Percentiles rank a stretch among this genome's conserved stretches.
Evolutionary conservation across 2,113 vertebrate genomes (phyloP).

Genomic region (Rhynchopsitta pachyrhyncha): DNA sequence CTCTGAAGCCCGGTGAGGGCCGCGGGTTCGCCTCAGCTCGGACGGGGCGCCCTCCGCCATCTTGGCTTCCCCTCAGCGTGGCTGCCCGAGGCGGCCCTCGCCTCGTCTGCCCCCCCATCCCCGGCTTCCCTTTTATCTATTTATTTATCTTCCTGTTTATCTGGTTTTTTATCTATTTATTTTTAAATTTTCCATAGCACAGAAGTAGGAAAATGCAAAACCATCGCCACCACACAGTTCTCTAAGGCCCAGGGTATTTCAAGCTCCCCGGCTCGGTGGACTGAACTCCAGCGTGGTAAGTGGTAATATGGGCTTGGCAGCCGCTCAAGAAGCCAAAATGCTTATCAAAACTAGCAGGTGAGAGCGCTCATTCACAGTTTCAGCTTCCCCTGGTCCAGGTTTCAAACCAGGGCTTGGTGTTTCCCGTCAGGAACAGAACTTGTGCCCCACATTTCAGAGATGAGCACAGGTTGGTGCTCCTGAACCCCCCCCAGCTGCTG

Average conservation of each 20-base stretch:
- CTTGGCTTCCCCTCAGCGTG: background rate
- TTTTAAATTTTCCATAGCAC: background rate
- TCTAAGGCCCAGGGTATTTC: background rate
- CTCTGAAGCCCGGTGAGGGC: too few relatives aligned
- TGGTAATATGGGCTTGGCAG: background rate
- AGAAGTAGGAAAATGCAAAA: background rate
- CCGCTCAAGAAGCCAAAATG: background rate
- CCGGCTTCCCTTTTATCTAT: background rate
- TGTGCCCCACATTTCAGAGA: background rate
- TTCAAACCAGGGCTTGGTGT: background rate
- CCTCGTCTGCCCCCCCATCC: too few relatives aligned
- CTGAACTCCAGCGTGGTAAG: background rate
- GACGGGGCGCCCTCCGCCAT: background rate
- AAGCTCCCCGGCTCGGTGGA: background rate
- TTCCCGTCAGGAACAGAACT: background rate
- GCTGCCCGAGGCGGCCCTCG: rapidly evolving
- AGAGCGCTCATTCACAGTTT: background rate
- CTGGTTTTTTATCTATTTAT: background rate
- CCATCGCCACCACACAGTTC: rapidly evolving
- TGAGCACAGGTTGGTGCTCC: background rate
- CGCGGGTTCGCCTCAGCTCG: background rate
- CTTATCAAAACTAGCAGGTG: background rate
- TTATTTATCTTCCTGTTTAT: background rate
- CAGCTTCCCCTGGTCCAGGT: background rate
- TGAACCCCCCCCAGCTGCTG: background rate